Base-by-base conservation (phyloP, 2,797 vertebrate species). In the Clarias fuscus region DNA sequence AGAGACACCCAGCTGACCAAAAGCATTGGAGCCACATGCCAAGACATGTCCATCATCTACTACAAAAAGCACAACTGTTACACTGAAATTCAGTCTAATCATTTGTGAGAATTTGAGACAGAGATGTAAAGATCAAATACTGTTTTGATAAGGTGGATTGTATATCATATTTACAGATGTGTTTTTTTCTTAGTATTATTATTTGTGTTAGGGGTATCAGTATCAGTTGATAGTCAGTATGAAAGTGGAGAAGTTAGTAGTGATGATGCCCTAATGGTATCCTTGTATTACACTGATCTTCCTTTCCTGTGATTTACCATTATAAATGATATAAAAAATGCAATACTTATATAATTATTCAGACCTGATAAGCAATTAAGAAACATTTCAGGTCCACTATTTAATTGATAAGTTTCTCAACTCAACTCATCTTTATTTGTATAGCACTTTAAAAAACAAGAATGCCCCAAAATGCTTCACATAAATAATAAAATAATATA, bases 11-110 rank as follows among this genome's bases (percentile, higher is more conserved):
- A 99, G 90, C 48, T 99, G 98, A 85, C 97, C 96, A 86, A 97
- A 98, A 61, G 93, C 92, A 86, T 99, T 99, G 85, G 98, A 98
- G 71, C 98, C 98, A 92, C 97, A 99, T 7, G 96, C 82, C 37
- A 98, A 91, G 72, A 97, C 90, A 17, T 93, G 92, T 33, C 97
- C 97, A 89, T 83, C 89, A 89, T 93, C 98, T 98, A 92, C 71
- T 3, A 86, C 65, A 89, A 58, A 82, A 27, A 88, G 81, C 65
- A 73, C 76, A 37, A 78, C 0, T 22, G 30, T 78, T 18, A 24
- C 0, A 20, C 1, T 33, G 27, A 11, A 37, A 61, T 37, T 61
- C 76, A 37, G 22, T 59, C 4, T 33, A 20, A 77, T 17, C n/a
- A 22, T 58, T 20, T 33, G 43, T 58, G 75, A 30, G 20, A 15